These are phyloP conservation scores for Symphodus melops DNA, from an alignment of 2,113 vertebrate genomes.

Conservation along the genomic window DNA sequence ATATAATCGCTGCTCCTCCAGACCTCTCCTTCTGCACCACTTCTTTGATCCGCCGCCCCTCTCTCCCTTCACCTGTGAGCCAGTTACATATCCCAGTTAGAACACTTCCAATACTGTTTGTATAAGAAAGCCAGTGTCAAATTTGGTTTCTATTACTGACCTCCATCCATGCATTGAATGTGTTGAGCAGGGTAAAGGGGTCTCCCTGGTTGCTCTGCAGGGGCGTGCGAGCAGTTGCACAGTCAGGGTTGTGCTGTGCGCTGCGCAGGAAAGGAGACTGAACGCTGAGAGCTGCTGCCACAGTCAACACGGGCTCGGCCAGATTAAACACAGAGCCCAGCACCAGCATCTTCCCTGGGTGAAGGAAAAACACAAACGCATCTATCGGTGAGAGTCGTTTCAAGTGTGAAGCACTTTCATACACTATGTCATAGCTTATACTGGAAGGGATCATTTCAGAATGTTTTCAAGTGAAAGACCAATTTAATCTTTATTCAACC, in stretches of 20 bases:
- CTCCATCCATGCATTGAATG: constrained; percentile 94
- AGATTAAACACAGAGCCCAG: constrained; percentile 88
- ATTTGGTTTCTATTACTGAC: constrained; percentile 69
- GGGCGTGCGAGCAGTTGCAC: constrained; percentile 79
- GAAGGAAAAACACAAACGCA: constrained; percentile 20
- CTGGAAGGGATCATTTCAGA: not conserved
- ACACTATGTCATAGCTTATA: not conserved
- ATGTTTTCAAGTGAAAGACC: not conserved
- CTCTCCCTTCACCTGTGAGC: constrained; percentile 87
- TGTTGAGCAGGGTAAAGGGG: constrained; percentile 91
- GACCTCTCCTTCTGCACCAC: constrained; percentile 90
- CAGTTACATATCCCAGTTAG: not conserved
- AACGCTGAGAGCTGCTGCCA: constrained; percentile 89
- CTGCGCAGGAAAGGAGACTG: constrained; percentile 90
- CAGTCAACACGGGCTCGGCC: constrained; percentile 87
- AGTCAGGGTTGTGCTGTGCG: constrained; percentile 84
- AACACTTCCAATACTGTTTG: not conserved
- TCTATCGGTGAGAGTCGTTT: not conserved
- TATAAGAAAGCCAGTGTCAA: not conserved
- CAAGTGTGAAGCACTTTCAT: not conserved
- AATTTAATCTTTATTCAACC: no score
- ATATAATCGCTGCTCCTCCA: constrained; percentile 94
- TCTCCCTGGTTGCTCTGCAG: constrained; percentile 91
- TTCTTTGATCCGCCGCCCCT: constrained; percentile 82
- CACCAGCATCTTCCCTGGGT: constrained; percentile 92